These are phyloP conservation scores for Gymnopithys bicolor DNA, from an alignment of 2,797 vertebrate species.

Conservation along the genomic window DNA sequence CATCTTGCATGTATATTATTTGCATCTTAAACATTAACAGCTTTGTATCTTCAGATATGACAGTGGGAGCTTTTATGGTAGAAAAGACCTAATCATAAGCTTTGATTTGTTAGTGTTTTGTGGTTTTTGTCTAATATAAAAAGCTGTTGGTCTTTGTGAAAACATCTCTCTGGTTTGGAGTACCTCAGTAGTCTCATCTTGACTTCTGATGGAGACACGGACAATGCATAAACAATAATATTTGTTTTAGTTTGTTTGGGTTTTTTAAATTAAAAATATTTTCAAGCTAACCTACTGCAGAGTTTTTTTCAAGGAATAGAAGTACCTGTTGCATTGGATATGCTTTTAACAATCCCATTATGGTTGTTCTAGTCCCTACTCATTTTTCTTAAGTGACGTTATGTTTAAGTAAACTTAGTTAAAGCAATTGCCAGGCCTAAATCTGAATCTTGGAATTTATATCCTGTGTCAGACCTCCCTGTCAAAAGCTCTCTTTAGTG, in stretches of 20 bases:
- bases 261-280: background rate
- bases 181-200: background rate
- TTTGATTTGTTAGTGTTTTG: background rate
- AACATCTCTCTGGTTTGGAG: background rate
- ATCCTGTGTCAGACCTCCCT: background rate
- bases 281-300: background rate
- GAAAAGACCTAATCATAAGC: background rate
- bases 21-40: background rate
- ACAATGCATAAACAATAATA: background rate
- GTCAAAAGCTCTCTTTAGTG: background rate
- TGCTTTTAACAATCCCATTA: background rate
- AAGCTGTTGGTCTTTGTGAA: background rate
- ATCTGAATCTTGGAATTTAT: background rate
- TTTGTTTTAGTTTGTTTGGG: background rate
- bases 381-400: background rate
- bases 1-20: background rate
- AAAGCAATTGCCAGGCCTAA: background rate
- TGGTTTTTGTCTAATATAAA: background rate
- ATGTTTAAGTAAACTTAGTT: background rate
- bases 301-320: background rate
- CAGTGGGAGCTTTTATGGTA: background rate
- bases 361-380: background rate
- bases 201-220: background rate
- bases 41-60: background rate
- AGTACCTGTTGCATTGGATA: background rate